A percentile compares a stretch with the other conserved stretches of the same genome.
These are phyloP conservation scores for Pseudopodoces humilis DNA, from an alignment of 2,113 vertebrate species.

Conservation along the genomic window DNA sequence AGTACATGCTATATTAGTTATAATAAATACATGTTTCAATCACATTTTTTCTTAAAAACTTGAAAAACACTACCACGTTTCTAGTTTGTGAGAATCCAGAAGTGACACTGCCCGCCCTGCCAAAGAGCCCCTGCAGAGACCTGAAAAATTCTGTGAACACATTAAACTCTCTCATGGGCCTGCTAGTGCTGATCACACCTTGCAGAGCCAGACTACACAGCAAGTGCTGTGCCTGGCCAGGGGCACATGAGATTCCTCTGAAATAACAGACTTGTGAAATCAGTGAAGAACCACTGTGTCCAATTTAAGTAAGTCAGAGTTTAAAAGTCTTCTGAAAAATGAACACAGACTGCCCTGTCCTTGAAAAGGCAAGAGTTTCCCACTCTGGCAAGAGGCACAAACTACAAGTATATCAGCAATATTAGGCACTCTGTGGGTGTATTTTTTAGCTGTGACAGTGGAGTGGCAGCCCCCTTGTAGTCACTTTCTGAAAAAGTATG, in stretches of 20 bases:
- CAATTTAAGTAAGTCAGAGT: not conserved
- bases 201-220: not conserved
- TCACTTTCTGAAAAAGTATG: not conserved
- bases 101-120: not conserved
- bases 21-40: not conserved
- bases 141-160: not conserved
- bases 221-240: rapidly evolving
- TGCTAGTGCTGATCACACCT: not conserved
- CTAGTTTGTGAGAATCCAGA: not conserved
- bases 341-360: not conserved
- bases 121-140: not conserved
- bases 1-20: not conserved
- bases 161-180: not conserved
- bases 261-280: not conserved
- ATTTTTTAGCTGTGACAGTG: not conserved
- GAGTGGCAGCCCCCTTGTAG: not conserved
- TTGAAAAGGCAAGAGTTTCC: not conserved
- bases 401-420: not conserved
- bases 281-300: rapidly evolving
- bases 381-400: not conserved
- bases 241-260: rapidly evolving
- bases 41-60: not conserved
- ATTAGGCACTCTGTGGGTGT: rapidly evolving
- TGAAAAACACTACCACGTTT: not conserved
- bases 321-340: not conserved